Percentiles rank a stretch among this genome's conserved stretches.
phyloP scores from a whole-genome alignment of 2,797 vertebrate species.

The Melanotaenia maccullochi region DNA sequence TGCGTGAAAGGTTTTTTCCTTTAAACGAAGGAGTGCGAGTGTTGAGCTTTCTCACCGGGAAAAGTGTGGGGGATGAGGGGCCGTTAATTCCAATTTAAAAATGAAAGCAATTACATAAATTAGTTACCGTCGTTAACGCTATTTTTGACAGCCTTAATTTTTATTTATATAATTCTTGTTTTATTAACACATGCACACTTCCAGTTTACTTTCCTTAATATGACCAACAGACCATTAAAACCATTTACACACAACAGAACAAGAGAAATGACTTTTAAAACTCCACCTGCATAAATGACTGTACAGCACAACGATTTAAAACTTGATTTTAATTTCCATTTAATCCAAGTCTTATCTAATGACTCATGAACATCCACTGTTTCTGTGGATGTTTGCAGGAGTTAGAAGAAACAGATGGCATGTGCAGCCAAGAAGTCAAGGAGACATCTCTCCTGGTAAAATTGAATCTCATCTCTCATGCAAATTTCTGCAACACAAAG shows the following conservation, averaged over 20 bases:
- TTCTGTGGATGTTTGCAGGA: background rate
- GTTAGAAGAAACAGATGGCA: slow-evolving; percentile 35
- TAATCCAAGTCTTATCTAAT: background rate
- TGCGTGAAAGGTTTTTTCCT: too few species aligned
- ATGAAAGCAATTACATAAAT: too few species aligned
- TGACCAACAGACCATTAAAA: background rate
- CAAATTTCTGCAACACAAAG: slow-evolving; percentile 5
- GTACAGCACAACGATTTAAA: background rate
- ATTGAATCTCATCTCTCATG: slow-evolving; percentile 13
- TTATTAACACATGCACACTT: background rate
- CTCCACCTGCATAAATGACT: background rate
- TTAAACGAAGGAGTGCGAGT: too few species aligned
- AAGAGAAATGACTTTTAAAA: background rate
- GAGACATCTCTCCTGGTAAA: slow-evolving; percentile 15
- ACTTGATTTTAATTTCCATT: slow-evolving; percentile 24
- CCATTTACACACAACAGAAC: background rate
- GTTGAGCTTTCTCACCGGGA: too few species aligned
- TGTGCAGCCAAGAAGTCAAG: slow-evolving; percentile 11
- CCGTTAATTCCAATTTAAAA: too few species aligned
- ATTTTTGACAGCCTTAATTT: too few species aligned
- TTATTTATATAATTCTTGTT: too few species aligned
- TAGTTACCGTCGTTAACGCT: too few species aligned
- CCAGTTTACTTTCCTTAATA: too few species aligned
- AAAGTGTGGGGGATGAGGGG: too few species aligned
- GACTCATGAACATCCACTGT: slow-evolving; percentile 16